Evolutionary conservation across 2,888 invertebrate species (phyloP), one percentile per base, ranked within the genome.

Genomic region (Pycnomerus fuliginosus): DNA sequence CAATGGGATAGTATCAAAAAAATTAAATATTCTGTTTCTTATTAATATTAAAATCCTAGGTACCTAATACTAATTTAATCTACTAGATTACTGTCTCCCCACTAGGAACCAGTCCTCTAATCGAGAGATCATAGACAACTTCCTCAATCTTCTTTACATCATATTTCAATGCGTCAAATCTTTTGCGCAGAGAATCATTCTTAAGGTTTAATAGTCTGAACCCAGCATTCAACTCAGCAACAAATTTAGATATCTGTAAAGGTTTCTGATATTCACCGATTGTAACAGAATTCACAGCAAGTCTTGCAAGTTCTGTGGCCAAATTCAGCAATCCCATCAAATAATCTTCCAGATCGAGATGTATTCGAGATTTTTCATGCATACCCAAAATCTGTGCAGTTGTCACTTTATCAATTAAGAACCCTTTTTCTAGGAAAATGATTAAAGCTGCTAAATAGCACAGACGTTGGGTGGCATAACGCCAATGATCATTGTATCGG

Each of bases 61-160:
- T 7, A 20, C 8, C 20, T 20, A 20, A 7, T 7, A 20, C 20
- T 20, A 20, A 20, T 20, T 17, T 29, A n/a, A n/a, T n/a, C n/a
- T n/a, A n/a, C n/a, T n/a, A n/a, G n/a, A n/a, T n/a, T n/a, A n/a
- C n/a, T n/a, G n/a, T n/a, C n/a, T n/a, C 8, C 15, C 7, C 62
- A 31, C 38, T 60, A 59, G 78, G 76, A 62, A 80, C 76, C 3
- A 91, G 73, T 0, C 90, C 90, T 14, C 92, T 75, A 53, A 92
- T 88, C 49, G 87, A 87, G 24, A 93, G 77, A 64, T 93, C 92
- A 61, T 92, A 92, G 1, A 90, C 90, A 0, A 93, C 87, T 68
- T 92, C 91, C 66, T 95, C 95, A 10, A 94, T 90, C 70, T 94
- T 95, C 71, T 94, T 94, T 13, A 94, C 85, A 64, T 94, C 93